Conservation (phyloP, 2,888 invertebrate genomes). For the Ctenicera cuprea region DNA sequence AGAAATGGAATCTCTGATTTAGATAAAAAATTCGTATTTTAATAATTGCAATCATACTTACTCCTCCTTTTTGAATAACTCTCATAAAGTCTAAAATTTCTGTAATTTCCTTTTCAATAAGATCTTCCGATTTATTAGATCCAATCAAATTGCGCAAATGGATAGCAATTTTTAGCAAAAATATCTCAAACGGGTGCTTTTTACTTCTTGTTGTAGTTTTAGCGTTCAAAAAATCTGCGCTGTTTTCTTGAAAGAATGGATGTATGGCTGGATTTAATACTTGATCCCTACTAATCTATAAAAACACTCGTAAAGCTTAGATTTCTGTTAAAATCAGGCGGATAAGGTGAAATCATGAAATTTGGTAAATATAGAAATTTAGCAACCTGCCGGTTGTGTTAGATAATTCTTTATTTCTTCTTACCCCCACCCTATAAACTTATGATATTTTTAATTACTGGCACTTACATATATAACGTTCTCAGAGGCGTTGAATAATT, state of each 20-base stretch:
- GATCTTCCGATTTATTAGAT: slow-evolving; percentile 41
- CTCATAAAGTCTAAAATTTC: slow-evolving; percentile 61
- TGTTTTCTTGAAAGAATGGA: slow-evolving; percentile 5
- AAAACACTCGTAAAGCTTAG: neutral
- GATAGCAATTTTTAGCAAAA: slow-evolving; percentile 53
- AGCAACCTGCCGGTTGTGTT: too few relatives aligned
- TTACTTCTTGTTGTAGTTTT: neutral
- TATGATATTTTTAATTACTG: too few relatives aligned
- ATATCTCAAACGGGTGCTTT: slow-evolving; percentile 51
- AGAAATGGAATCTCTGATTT: too few relatives aligned
- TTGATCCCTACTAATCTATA: slow-evolving; percentile 57
- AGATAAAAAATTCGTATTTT: neutral
- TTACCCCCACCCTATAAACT: too few relatives aligned
- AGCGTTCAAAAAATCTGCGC: slow-evolving; percentile 21
- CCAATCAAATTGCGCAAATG: slow-evolving; percentile 47
- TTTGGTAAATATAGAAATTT: too few relatives aligned
- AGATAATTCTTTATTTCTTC: neutral
- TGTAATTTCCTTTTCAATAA: slow-evolving; percentile 48
- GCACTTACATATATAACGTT: slow-evolving; percentile 65
- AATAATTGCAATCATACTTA: slow-evolving; percentile 56
- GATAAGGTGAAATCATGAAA: too few relatives aligned
- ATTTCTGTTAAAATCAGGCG: too few relatives aligned
- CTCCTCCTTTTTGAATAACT: slow-evolving; percentile 61
- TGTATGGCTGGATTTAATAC: slow-evolving; percentile 17
- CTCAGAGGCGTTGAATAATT: slow-evolving; percentile 62